Evolutionary conservation across 2,888 invertebrate species (phyloP).

Genomic region (Lamellibrachia satsuma): DNA sequence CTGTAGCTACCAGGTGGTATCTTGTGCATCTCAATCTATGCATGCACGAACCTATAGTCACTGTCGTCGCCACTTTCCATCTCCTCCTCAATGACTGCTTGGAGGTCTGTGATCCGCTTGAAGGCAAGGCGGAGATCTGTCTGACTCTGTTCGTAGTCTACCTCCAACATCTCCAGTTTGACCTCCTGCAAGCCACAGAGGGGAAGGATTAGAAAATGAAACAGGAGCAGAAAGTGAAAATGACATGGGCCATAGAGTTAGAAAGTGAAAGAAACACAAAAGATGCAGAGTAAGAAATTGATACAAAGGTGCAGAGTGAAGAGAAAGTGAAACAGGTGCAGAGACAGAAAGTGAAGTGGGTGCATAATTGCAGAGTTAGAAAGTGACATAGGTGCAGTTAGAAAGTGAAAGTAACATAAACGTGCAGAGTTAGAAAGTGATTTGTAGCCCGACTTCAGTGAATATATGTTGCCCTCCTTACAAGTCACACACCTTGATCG

Average conservation of each 20-base stretch:
- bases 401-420: neutral
- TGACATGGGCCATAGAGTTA: neutral
- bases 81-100: conserved; percentile 85
- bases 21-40: too few species aligned
- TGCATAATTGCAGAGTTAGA: neutral
- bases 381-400: neutral
- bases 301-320: neutral
- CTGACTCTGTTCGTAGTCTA: conserved; percentile 65
- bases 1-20: too few species aligned
- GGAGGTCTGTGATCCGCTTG: conserved; percentile 88
- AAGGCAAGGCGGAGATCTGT: conserved; percentile 85
- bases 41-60: neutral
- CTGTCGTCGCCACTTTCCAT: conserved; percentile 52
- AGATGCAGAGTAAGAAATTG: neutral
- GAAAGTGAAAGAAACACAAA: neutral
- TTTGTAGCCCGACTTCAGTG: neutral
- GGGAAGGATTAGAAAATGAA: neutral
- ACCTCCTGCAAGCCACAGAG: conserved; percentile 54
- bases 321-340: neutral
- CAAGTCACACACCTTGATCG: too few species aligned
- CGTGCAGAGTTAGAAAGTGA: neutral
- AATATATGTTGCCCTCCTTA: too few species aligned
- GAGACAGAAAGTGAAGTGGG: neutral
- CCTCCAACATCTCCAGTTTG: conserved; percentile 64
- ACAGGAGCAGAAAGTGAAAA: neutral